phyloP scores from a whole-genome alignment of 2,888 invertebrate genomes.

The Volucella inflata region DNA sequence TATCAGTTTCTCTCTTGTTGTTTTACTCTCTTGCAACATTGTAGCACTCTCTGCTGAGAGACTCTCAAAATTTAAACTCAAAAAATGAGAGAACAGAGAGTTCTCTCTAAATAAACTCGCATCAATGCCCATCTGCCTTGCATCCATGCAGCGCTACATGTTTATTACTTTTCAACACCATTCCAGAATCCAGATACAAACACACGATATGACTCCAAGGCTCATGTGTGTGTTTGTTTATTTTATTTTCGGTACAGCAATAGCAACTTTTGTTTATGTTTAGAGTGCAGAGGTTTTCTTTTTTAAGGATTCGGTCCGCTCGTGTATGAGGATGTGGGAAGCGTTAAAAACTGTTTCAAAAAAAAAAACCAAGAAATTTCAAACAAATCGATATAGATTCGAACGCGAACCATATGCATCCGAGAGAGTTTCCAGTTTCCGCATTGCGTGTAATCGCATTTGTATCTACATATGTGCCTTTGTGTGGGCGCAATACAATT shows the following conservation, averaged over 20 bases:
- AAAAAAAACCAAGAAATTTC: slow-evolving; percentile 21
- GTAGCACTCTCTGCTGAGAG: neutral
- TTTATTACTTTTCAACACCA: slow-evolving; percentile 51
- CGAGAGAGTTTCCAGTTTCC: slow-evolving; percentile 22
- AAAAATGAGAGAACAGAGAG: neutral
- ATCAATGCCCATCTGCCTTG: slow-evolving; percentile 2
- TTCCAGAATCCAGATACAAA: slow-evolving; percentile 39
- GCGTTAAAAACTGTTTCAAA: slow-evolving; percentile 31
- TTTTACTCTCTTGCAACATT: slow-evolving; percentile 46
- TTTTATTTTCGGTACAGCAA: slow-evolving; percentile 54
- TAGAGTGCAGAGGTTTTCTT: slow-evolving; percentile 20
- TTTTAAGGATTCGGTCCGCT: slow-evolving; percentile 21
- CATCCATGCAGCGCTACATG: slow-evolving; percentile 36
- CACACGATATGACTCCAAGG: slow-evolving; percentile 14
- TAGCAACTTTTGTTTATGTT: slow-evolving; percentile 64
- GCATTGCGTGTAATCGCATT: slow-evolving; percentile 37
- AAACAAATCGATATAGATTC: slow-evolving; percentile 24
- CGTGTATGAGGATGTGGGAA: neutral
- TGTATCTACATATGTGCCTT: slow-evolving; percentile 11
- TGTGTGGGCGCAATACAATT: slow-evolving; percentile 57
- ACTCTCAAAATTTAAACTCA: neutral
- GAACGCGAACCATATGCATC: slow-evolving; percentile 25
- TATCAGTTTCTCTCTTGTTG: neutral
- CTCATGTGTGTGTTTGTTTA: slow-evolving; percentile 50
- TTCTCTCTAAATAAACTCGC: neutral